Conservation (phyloP, 2,888 invertebrate species). For the Mimachlamys varia region DNA sequence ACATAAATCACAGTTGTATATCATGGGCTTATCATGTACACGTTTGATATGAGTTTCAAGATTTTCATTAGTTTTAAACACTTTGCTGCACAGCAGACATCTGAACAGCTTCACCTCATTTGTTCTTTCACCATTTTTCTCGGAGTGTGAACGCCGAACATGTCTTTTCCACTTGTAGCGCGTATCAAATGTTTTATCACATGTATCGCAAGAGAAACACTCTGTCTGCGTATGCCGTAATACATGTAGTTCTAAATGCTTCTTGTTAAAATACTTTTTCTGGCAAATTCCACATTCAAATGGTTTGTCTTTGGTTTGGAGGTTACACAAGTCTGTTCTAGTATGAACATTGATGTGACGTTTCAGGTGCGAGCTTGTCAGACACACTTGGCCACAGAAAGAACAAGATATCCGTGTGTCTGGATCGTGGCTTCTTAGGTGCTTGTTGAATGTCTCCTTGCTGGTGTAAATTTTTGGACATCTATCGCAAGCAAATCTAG, state of each 20-base stretch:
- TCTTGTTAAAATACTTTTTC: not conserved
- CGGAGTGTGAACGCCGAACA: not conserved
- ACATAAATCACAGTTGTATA: conserved; percentile 42
- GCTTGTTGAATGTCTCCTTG: conserved; percentile 47
- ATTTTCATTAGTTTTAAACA: conserved; percentile 37
- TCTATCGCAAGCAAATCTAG: conserved; percentile 36
- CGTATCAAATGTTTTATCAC: conserved; percentile 38
- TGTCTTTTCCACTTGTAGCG: conserved; percentile 12
- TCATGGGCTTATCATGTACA: conserved; percentile 25
- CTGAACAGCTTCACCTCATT: not conserved
- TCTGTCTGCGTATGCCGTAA: not conserved
- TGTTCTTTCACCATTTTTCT: not conserved
- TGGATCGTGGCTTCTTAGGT: conserved; percentile 46
- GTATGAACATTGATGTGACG: conserved; percentile 31
- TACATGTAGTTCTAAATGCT: not conserved
- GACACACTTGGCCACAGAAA: conserved; percentile 37
- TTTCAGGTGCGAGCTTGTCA: conserved; percentile 44
- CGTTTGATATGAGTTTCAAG: conserved; percentile 44
- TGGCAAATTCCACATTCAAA: conserved; percentile 11
- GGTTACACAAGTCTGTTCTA: not conserved
- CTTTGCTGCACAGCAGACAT: conserved; percentile 40
- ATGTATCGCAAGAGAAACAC: conserved; percentile 42
- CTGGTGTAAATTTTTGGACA: conserved; percentile 44
- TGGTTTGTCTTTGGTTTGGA: not conserved
- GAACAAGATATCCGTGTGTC: conserved; percentile 42